A percentile compares a stretch with the other conserved stretches of the same genome.
Conservation (phyloP, 2,888 invertebrate species). For the Caradrina clavipalpis region DNA sequence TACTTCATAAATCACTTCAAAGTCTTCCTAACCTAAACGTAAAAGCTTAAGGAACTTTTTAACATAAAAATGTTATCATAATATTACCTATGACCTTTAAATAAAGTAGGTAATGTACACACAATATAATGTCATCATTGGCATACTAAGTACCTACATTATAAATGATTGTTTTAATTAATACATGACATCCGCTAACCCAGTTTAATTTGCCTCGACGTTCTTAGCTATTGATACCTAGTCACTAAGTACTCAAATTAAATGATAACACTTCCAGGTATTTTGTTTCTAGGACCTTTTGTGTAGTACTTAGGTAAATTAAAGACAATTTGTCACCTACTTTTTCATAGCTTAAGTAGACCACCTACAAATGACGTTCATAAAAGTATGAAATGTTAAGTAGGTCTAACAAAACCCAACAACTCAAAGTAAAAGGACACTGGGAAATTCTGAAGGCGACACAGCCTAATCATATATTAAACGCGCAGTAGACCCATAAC, state of each 20-base stretch:
- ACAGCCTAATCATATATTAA: conserved; percentile 28
- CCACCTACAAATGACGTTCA: neutral
- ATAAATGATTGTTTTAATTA: conserved; percentile 14
- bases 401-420: conserved; percentile 11
- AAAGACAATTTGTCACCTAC: neutral
- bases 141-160: neutral
- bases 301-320: neutral
- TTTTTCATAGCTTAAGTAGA: neutral
- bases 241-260: neutral
- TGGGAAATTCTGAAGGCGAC: conserved; percentile 35
- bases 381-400: neutral
- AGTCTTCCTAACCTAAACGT: no score
- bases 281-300: neutral
- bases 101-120: conserved; percentile 4
- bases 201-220: conserved; percentile 7
- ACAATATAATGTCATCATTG: conserved; percentile 28
- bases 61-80: conserved; percentile 16
- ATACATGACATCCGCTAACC: conserved; percentile 39
- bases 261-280: no score
- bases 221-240: neutral
- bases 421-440: neutral
- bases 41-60: neutral
- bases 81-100: conserved; percentile 6
- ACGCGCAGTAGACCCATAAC: conserved; percentile 37
- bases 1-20: no score